Conservation (phyloP, 2,113 vertebrate species). For the Eubucco bourcierii region DNA sequence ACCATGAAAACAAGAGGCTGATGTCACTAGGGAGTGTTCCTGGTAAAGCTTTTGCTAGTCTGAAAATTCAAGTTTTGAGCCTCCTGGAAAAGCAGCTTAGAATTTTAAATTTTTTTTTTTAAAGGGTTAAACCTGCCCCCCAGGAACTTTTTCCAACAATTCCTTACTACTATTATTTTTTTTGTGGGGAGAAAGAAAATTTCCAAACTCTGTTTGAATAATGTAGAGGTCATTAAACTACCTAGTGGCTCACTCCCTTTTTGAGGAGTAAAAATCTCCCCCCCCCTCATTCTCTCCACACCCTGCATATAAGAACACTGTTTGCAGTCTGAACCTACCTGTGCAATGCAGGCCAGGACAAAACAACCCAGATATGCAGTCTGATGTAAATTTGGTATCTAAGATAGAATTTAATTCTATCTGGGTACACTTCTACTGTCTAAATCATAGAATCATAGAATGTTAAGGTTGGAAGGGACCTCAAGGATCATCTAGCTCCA, state of each 20-base stretch:
- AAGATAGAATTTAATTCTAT: neutral
- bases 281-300: neutral
- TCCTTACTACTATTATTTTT: neutral
- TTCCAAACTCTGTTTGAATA: slow-evolving; percentile 6
- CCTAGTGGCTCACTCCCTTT: slow-evolving; percentile 9
- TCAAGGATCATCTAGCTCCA: no score
- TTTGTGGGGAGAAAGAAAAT: neutral
- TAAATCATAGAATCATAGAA: no score
- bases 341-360: neutral
- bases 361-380: neutral
- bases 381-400: neutral
- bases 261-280: slow-evolving; percentile 28
- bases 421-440: neutral
- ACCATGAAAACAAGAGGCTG: neutral
- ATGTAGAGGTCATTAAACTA: slow-evolving; percentile 23
- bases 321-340: neutral
- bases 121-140: neutral
- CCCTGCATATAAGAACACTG: neutral
- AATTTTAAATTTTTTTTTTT: no score
- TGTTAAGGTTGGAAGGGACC: no score
- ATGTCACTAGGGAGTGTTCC: neutral
- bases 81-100: neutral
- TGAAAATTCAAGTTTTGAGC: neutral
- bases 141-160: neutral
- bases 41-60: neutral